Conservation (phyloP, 2,113 vertebrate genomes). For the Actenoides lindsayi region DNA sequence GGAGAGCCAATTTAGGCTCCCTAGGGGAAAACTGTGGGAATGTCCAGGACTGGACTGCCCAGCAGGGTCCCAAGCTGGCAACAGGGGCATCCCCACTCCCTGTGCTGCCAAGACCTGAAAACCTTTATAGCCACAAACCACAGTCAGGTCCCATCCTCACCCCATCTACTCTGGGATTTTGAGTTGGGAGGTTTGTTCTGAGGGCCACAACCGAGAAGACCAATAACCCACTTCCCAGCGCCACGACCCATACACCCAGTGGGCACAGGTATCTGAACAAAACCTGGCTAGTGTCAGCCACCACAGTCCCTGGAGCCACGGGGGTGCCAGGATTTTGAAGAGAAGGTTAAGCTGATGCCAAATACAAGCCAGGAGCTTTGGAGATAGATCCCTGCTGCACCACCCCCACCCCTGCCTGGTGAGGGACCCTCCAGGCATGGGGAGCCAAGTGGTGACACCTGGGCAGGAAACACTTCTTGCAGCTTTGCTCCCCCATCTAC, state of each 20-base stretch:
- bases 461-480: neutral
- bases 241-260: accelerated
- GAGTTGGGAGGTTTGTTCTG: constrained; percentile 3
- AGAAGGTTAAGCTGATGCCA: neutral
- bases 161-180: neutral
- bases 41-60: neutral
- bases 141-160: neutral
- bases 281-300: neutral
- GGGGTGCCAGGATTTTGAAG: neutral
- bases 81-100: neutral
- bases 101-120: constrained; percentile 6
- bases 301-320: neutral
- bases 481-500: constrained; percentile 10
- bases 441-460: neutral
- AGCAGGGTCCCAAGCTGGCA: neutral
- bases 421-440: neutral
- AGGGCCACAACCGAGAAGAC: neutral
- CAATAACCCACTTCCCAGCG: neutral
- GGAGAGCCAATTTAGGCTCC: neutral
- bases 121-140: neutral
- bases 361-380: neutral
- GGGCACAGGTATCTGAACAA: neutral
- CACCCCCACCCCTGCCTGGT: neutral
- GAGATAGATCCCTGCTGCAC: neutral
- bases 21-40: neutral